These are phyloP conservation scores for Lissonota sp. DNA, from an alignment of 2,888 invertebrate genomes.

Conservation along the genomic window DNA sequence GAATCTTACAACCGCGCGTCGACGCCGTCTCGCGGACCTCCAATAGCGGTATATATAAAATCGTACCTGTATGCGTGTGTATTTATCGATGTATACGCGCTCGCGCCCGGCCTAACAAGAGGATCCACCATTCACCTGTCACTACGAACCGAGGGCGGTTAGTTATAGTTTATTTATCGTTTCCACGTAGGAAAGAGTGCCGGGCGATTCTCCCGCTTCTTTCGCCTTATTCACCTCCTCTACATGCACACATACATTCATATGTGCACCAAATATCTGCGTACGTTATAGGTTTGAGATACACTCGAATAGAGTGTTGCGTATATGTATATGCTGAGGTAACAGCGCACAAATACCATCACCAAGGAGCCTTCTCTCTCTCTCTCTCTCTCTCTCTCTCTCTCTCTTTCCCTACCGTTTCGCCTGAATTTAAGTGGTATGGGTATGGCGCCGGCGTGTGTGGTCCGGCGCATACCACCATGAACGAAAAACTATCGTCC, in stretches of 20 bases:
- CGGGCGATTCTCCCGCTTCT: constrained; percentile 69
- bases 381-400: constrained; percentile 72
- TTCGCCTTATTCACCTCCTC: constrained; percentile 31
- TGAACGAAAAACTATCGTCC: constrained; percentile 78
- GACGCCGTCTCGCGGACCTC: constrained; percentile 41
- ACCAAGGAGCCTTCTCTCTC: constrained; percentile 22
- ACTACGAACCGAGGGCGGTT: constrained; percentile 81
- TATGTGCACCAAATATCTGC: constrained; percentile 71
- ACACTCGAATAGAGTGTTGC: not conserved
- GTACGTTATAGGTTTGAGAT: constrained; percentile 77
- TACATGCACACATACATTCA: not conserved
- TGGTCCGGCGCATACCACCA: constrained; percentile 81
- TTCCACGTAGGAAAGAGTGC: constrained; percentile 76
- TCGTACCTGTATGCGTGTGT: constrained; percentile 4
- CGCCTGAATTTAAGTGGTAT: constrained; percentile 60
- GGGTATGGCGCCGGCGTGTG: constrained; percentile 83
- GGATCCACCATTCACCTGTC: constrained; percentile 83
- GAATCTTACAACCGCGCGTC: constrained; percentile 48
- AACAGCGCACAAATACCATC: constrained; percentile 3
- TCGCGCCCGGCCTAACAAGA: constrained; percentile 79
- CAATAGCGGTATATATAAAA: not conserved
- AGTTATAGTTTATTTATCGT: constrained; percentile 83
- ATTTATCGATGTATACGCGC: constrained; percentile 10
- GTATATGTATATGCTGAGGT: constrained; percentile 7
- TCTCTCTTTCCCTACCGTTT: not conserved